A percentile compares a stretch with the other conserved stretches of the same genome.
Conservation (phyloP, 1,140 invertebrate genomes). For the Brachystomella parvula region DNA sequence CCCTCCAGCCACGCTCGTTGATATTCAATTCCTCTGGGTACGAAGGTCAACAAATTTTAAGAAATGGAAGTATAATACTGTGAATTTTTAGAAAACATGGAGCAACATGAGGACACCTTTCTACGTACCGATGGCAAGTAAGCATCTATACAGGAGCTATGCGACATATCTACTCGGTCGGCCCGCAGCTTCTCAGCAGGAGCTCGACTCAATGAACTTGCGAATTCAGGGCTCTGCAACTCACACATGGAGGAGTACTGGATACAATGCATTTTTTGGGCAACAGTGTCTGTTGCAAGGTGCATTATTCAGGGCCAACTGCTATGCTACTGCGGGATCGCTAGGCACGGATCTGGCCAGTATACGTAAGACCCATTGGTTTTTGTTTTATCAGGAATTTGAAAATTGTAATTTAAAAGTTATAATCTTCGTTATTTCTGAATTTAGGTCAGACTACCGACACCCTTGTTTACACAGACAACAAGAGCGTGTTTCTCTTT, state of each 20-base stretch:
- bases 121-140: conserved; percentile 2
- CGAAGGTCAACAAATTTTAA: background rate
- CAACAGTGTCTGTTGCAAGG: background rate
- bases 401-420: too few species aligned
- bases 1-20: background rate
- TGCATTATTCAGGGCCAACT: background rate
- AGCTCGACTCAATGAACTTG: conserved; percentile 4
- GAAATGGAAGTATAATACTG: background rate
- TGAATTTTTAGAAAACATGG: background rate
- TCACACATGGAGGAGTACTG: background rate
- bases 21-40: background rate
- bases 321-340: background rate
- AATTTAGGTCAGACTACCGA: background rate
- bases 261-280: background rate
- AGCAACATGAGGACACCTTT: background rate
- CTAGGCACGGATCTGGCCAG: background rate
- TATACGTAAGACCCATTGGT: background rate
- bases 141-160: conserved; percentile 1
- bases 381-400: too few species aligned
- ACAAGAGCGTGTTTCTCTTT: background rate
- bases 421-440: background rate
- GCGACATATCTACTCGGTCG: conserved; percentile 1
- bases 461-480: background rate
- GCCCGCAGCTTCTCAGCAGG: background rate
- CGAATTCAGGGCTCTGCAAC: background rate